Conservation (phyloP, 2,888 invertebrate species). For the Congeria kusceri region DNA sequence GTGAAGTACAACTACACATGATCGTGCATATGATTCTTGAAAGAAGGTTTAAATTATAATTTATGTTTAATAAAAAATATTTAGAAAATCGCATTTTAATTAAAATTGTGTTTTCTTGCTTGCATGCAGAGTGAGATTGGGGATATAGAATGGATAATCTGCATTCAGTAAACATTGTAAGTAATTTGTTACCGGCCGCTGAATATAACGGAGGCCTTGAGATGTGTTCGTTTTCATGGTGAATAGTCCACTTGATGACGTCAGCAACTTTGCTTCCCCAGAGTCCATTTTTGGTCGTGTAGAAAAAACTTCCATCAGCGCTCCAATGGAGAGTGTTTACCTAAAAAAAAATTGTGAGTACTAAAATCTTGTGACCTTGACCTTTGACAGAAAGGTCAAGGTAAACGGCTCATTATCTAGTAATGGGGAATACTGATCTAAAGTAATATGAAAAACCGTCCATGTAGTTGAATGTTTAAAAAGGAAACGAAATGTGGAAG, state of each 20-base stretch:
- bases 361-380: background rate
- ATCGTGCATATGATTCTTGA: too few species aligned
- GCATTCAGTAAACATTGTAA: too few species aligned
- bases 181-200: too few species aligned
- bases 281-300: background rate
- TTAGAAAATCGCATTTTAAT: too few species aligned
- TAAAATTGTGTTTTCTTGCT: too few species aligned
- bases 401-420: too few species aligned
- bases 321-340: constrained; percentile 6
- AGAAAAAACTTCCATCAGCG: constrained; percentile 35
- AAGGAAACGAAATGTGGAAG: background rate
- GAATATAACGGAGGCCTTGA: background rate
- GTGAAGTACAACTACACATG: too few species aligned
- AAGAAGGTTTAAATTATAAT: too few species aligned
- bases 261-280: background rate
- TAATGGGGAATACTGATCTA: too few species aligned
- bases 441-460: background rate
- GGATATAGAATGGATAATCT: too few species aligned
- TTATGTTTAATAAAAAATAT: too few species aligned
- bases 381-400: background rate
- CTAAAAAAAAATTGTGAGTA: constrained; percentile 4
- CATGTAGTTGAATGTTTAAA: background rate
- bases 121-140: too few species aligned
- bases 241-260: constrained; percentile 32
- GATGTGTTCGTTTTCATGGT: constrained; percentile 13